A percentile compares a stretch with the other conserved stretches of the same genome.
Conservation (phyloP, 2,113 vertebrate species). For the Cardinalis cardinalis region DNA sequence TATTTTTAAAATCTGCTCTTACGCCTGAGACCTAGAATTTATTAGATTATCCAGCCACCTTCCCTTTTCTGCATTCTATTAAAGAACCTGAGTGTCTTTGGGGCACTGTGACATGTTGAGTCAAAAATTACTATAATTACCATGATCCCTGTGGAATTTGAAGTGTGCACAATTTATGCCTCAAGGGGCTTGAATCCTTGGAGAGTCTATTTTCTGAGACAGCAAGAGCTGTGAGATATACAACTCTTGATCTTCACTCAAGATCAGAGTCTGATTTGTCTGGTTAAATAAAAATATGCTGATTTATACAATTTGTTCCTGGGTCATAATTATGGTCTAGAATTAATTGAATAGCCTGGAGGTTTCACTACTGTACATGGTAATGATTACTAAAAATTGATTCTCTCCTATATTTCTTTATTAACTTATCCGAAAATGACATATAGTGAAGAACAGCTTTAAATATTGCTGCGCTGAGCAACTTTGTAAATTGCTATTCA, state of each 20-base stretch:
- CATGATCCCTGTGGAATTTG: conserved; percentile 22
- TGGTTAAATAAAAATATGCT: conserved; percentile 64
- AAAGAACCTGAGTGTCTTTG: conserved; percentile 3
- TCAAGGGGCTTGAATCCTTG: conserved; percentile 23
- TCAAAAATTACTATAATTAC: conserved; percentile 58
- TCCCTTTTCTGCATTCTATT: background rate
- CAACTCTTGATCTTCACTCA: background rate
- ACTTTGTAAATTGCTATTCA: conserved; percentile 68
- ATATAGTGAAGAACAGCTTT: conserved; percentile 63
- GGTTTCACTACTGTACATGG: conserved; percentile 64
- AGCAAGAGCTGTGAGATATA: conserved; percentile 1
- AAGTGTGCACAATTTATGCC: conserved; percentile 33
- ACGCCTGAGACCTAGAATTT: background rate
- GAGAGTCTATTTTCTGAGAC: conserved; percentile 22
- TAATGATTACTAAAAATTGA: conserved; percentile 74
- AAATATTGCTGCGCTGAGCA: conserved; percentile 64
- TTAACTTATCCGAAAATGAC: conserved; percentile 74
- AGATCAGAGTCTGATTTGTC: conserved; percentile 36
- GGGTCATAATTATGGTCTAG: conserved; percentile 68
- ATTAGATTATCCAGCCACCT: background rate
- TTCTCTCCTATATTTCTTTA: conserved; percentile 69
- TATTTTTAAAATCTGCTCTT: background rate
- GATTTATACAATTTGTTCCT: conserved; percentile 65
- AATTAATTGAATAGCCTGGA: conserved; percentile 74
- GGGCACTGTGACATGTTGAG: conserved; percentile 43